Base-by-base conservation (phyloP, 2,113 vertebrate genomes). In the Pyrgilauda ruficollis region DNA sequence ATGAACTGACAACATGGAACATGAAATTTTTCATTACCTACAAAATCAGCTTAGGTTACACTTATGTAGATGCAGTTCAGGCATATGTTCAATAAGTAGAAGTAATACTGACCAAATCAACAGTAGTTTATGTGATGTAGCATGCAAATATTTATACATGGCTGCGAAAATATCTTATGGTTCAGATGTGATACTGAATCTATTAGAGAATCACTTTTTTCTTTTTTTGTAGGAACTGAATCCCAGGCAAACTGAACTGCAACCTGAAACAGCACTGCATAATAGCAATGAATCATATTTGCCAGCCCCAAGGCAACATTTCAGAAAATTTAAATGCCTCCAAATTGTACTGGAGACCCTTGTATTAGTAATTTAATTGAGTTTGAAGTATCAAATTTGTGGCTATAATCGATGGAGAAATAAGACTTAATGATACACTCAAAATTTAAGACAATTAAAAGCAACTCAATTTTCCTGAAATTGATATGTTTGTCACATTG, bases 11-110 rank as follows among this genome's bases (percentile, higher is more conserved):
- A 87, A 69, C 24, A 61, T 8, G 15, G 30, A 53, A 43, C 37
- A 46, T 6, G 4, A 35, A 67, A 46, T 64, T 55, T 15, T 78
- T 81, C 11, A 62, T 69, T 66, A 49, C 49, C 15, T 50, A 47
- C 15, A 69, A 59, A 89, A 61, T 62, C 16, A 58, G 5, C 9
- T 14, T 44, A 23, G 2, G 8, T 43, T 74, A 47, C 30, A n/a
- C 0, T 6, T 17, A 61, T 3, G 4, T 49, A 46, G 9, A 49
- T 0, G 0, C 5, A 5, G 5, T 84, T 93, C 44, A 91, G 49
- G 63, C 8, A 8, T 50, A 26, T 12, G 3, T 61, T 81, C 44
- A 78, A 7, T 49, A 68, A 41, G 6, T 17, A 75, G 33, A 81
- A 81, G 10, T 33, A 79, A 50, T 67, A 41, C 14, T 52, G 19